Evolutionary conservation across 2,797 vertebrate genomes (phyloP).

Genomic region (Odontamblyopus rebecca): DNA sequence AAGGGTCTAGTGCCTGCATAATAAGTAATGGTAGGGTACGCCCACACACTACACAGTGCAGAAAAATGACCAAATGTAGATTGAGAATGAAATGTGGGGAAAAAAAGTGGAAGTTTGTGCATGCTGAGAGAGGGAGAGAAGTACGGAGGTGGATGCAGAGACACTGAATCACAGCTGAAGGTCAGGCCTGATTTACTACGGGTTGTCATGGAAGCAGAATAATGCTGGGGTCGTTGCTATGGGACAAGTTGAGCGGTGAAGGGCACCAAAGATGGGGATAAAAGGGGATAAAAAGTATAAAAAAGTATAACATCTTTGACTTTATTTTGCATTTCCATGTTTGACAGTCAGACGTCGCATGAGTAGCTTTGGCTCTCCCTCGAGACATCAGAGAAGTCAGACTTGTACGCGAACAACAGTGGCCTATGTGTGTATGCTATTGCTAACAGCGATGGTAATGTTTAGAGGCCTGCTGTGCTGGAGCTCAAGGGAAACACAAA

Average conservation of each 20-base stretch:
- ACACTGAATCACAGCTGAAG: slow-evolving; percentile 76
- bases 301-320: slow-evolving; percentile 45
- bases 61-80: slow-evolving; percentile 12
- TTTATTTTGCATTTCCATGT: slow-evolving; percentile 35
- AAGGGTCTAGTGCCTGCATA: slow-evolving; percentile 55
- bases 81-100: slow-evolving; percentile 38
- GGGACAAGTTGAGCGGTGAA: slow-evolving; percentile 64
- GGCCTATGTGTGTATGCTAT: slow-evolving; percentile 2
- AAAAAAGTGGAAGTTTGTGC: slow-evolving; percentile 48
- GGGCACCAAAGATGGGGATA: slow-evolving; percentile 41
- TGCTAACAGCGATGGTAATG: slow-evolving; percentile 30
- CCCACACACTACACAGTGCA: slow-evolving; percentile 66
- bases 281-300: slow-evolving; percentile 17
- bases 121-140: slow-evolving; percentile 43
- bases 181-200: slow-evolving; percentile 74
- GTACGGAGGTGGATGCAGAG: slow-evolving; percentile 71
- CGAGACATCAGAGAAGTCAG: slow-evolving; percentile 28
- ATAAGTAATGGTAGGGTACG: slow-evolving; percentile 48
- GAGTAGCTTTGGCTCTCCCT: slow-evolving; percentile 25
- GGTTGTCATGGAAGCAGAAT: slow-evolving; percentile 80
- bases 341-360: slow-evolving; percentile 50
- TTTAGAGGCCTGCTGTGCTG: slow-evolving; percentile 24
- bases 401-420: slow-evolving; percentile 17
- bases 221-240: slow-evolving; percentile 74
- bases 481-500: slow-evolving; percentile 52